Conservation (phyloP, 1,140 invertebrate species). For the Scaptomyza pallida region DNA sequence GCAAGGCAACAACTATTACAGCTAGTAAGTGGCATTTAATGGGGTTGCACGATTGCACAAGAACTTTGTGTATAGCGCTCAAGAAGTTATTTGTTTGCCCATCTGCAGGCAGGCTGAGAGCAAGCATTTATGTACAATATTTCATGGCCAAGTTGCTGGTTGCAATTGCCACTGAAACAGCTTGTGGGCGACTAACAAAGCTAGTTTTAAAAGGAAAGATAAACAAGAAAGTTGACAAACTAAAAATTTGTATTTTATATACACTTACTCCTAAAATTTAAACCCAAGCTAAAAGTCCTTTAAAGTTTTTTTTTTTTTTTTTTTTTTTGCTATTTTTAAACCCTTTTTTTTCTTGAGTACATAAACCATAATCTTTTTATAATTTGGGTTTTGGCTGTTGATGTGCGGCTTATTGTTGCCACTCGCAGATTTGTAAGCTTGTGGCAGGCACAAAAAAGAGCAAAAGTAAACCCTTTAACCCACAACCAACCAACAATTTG, state of each 20-base stretch:
- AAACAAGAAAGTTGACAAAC: not conserved
- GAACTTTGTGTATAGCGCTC: not conserved
- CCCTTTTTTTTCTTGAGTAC: not conserved
- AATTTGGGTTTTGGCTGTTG: not conserved
- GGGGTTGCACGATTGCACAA: conserved; percentile 31
- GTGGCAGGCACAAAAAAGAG: not conserved
- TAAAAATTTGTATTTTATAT: no score
- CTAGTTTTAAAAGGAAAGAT: no score
- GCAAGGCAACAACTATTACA: conserved; percentile 70
- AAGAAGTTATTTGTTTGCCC: conserved; percentile 13
- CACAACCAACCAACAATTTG: no score
- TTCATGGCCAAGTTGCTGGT: conserved; percentile 55
- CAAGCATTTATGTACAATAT: conserved; percentile 30
- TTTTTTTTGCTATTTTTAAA: no score
- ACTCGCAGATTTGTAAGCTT: not conserved
- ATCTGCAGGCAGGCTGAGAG: not conserved
- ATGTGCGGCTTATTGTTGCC: not conserved
- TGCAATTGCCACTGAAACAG: conserved; percentile 27
- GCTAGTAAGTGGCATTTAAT: conserved; percentile 78
- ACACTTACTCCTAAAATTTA: no score
- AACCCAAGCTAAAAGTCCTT: no score
- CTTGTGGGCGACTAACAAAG: conserved; percentile 14
- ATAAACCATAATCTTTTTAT: conserved; percentile 8
- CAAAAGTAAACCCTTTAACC: conserved; percentile 1
- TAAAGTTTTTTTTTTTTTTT: no score